Conservation (phyloP, 2,888 invertebrate species). For the Hymenopus coronatus region DNA sequence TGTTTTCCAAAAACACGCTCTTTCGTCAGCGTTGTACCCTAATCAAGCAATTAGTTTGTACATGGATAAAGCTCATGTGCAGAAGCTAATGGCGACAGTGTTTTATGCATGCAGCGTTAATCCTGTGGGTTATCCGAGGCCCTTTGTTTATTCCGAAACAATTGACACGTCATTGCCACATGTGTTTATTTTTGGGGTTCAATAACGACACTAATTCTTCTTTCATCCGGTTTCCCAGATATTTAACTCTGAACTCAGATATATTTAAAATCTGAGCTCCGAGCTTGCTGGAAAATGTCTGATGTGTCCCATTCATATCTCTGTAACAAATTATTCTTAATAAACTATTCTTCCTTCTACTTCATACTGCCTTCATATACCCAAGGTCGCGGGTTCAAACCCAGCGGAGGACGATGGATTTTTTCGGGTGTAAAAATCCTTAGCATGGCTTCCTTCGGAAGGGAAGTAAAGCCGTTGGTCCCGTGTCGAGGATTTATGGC, state of each 20-base stretch:
- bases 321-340: no score
- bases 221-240: not conserved
- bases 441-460: no score
- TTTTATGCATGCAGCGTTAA: not conserved
- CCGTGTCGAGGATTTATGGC: no score
- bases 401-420: no score
- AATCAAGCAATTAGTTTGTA: not conserved
- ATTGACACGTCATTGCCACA: not conserved
- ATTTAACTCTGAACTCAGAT: not conserved
- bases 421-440: no score
- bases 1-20: not conserved
- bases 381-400: no score
- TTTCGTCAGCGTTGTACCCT: not conserved
- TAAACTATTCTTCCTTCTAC: no score
- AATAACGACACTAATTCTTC: not conserved
- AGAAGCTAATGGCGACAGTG: not conserved
- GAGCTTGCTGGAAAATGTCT: no score
- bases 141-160: not conserved
- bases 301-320: no score
- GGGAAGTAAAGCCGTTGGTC: no score
- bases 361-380: no score
- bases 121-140: not conserved
- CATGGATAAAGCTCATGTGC: not conserved
- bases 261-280: not conserved
- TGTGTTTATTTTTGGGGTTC: not conserved